phyloP scores from a whole-genome alignment of 2,113 vertebrate genomes.

The Pavo muticus region DNA sequence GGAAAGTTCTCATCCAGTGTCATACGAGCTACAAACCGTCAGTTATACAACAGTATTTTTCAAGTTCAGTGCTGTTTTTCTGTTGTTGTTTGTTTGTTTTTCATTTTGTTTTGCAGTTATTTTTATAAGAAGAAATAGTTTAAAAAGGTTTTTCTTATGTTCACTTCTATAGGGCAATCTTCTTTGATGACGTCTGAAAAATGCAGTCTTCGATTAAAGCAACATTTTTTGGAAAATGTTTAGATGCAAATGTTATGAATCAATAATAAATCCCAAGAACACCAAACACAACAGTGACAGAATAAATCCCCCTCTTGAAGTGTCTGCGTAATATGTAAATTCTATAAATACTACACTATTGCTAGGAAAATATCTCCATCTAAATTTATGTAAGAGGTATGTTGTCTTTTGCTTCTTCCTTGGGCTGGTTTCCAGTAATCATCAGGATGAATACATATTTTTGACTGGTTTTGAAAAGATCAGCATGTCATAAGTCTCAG shows the following conservation, averaged over 20 bases:
- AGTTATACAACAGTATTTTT: neutral
- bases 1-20: neutral
- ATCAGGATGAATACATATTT: neutral
- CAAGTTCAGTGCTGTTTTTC: neutral
- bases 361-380: neutral
- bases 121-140: neutral
- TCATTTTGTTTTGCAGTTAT: neutral
- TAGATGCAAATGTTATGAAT: neutral
- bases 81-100: neutral
- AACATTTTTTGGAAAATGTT: neutral
- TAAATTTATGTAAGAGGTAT: neutral
- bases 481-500: neutral
- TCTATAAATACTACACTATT: neutral
- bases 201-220: neutral
- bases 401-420: neutral
- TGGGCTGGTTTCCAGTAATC: neutral
- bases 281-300: neutral
- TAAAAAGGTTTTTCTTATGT: neutral
- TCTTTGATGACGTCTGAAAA: neutral
- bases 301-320: neutral
- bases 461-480: neutral
- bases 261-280: neutral
- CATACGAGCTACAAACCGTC: neutral
- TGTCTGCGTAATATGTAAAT: neutral
- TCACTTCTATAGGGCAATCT: neutral